phyloP scores from a whole-genome alignment of 2,113 vertebrate species.

The Chunga burmeisteri region DNA sequence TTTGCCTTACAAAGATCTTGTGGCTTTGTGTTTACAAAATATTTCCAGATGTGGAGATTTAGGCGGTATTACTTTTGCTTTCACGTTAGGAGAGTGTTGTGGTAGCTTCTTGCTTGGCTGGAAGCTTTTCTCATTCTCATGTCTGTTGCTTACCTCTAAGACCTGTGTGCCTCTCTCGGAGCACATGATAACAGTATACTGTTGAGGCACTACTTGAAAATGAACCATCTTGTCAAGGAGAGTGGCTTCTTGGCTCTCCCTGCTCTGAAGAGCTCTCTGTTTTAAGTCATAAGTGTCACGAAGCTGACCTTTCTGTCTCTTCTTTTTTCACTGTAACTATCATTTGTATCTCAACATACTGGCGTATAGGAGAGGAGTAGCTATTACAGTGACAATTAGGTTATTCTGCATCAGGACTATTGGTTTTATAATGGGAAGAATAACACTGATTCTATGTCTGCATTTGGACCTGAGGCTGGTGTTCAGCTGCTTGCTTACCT shows the following conservation, averaged over 20 bases:
- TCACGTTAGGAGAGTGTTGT: background rate
- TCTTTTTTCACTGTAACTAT: background rate
- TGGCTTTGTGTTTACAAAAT: background rate
- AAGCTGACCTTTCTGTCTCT: background rate
- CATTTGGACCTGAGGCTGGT: background rate
- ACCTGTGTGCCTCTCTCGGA: background rate
- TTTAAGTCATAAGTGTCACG: background rate
- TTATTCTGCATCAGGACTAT: background rate
- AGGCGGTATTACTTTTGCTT: background rate
- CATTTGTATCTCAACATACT: background rate
- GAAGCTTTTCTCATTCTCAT: background rate
- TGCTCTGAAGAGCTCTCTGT: background rate
- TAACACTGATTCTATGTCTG: background rate
- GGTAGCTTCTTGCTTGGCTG: background rate
- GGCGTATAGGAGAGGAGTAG: background rate
- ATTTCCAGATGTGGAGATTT: background rate
- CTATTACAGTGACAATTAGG: background rate
- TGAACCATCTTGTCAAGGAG: background rate
- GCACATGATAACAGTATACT: background rate
- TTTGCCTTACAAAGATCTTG: background rate
- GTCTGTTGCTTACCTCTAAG: background rate
- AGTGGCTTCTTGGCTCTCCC: background rate
- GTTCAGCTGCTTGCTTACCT: background rate
- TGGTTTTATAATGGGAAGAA: background rate
- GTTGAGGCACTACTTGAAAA: background rate